A percentile compares a stretch with the other conserved stretches of the same genome.
phyloP scores from a whole-genome alignment of 2,888 invertebrate genomes.

The Rhyacophila evoluta region DNA sequence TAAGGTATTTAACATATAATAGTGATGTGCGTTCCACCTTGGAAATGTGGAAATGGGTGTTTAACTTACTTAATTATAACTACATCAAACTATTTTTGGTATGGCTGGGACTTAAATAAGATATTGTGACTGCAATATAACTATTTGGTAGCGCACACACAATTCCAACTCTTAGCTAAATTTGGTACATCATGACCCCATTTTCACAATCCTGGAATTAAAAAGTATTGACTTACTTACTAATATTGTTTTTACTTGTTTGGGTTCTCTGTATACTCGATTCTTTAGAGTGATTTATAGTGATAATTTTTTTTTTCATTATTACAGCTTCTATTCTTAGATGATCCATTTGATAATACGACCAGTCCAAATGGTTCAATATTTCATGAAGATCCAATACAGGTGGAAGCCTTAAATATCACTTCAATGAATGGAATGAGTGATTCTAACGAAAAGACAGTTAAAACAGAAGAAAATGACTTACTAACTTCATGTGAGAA shows the following conservation, averaged over 20 bases:
- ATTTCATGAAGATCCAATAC: not conserved
- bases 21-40: too few relatives aligned
- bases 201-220: not conserved
- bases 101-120: too few relatives aligned
- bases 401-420: not conserved
- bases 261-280: too few relatives aligned
- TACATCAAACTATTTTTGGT: too few relatives aligned
- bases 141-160: too few relatives aligned
- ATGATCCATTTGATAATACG: not conserved
- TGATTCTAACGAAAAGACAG: not conserved
- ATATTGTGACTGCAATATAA: too few relatives aligned
- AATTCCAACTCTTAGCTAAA: not conserved
- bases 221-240: not conserved
- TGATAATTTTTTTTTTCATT: too few relatives aligned
- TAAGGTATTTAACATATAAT: too few relatives aligned
- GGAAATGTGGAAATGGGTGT: too few relatives aligned
- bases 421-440: not conserved
- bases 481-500: not conserved
- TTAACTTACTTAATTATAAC: too few relatives aligned
- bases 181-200: not conserved
- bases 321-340: not conserved
- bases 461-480: not conserved
- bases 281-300: too few relatives aligned
- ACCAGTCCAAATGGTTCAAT: not conserved
- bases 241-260: not conserved